phyloP scores from a whole-genome alignment of 2,113 vertebrate species.

The Prunella fulvescens region DNA sequence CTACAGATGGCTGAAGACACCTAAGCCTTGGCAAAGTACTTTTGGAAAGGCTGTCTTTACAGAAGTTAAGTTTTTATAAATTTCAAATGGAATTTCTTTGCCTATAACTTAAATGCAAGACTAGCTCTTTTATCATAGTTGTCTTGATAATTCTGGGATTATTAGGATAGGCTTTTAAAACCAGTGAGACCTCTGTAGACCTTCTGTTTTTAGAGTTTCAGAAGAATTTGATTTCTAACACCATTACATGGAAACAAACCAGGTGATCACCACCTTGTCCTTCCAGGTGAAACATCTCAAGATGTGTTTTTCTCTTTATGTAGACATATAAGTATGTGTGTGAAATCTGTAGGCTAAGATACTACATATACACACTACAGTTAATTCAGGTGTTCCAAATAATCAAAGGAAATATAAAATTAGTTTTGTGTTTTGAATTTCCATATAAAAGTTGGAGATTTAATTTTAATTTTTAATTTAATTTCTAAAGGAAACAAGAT shows the following conservation, averaged over 20 bases:
- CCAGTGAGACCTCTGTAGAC: not conserved
- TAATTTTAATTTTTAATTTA: not conserved
- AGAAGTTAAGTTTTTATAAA: not conserved
- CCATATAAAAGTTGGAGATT: not conserved
- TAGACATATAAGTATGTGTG: rapidly evolving
- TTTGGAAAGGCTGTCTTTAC: not conserved
- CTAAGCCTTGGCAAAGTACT: not conserved
- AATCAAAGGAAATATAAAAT: not conserved
- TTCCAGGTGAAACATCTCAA: not conserved
- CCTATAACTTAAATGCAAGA: not conserved
- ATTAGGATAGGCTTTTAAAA: not conserved
- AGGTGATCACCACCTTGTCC: not conserved
- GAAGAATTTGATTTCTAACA: not conserved
- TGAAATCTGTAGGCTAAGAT: not conserved
- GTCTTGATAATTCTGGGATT: not conserved
- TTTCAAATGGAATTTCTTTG: not conserved
- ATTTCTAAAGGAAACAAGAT: not conserved
- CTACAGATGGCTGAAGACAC: not conserved
- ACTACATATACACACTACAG: not conserved
- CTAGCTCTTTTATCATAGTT: not conserved
- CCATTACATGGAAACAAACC: not conserved
- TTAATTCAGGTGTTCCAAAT: not conserved
- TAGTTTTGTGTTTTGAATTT: not conserved
- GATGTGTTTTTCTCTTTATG: not conserved
- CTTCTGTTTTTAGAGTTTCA: not conserved